Conservation (phyloP, 2,797 vertebrate genomes). For the Limosa lapponica region DNA sequence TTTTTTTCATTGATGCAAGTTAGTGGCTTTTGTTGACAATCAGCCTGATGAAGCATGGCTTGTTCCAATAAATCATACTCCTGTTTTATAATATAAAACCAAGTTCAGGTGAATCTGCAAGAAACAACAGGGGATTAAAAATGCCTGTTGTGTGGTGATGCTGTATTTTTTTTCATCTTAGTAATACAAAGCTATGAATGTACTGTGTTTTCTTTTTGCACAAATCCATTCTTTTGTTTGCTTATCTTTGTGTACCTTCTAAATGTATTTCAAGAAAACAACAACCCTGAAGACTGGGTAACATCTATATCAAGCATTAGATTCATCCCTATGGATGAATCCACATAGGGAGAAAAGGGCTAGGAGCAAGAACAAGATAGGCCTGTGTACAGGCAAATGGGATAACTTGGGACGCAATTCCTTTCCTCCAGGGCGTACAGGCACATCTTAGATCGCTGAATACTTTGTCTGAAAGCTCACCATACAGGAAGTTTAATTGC, state of each 20-base stretch:
- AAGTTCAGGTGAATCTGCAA: not conserved
- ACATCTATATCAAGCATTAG: not conserved
- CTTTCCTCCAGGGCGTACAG: not conserved
- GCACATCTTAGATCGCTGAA: not conserved
- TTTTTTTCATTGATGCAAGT: not conserved
- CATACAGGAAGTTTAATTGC: not conserved
- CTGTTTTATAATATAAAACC: not conserved
- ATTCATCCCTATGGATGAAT: not conserved
- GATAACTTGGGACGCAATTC: not conserved
- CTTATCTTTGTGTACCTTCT: not conserved
- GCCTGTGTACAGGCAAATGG: not conserved
- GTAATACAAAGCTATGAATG: not conserved
- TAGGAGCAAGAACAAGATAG: not conserved
- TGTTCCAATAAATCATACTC: not conserved
- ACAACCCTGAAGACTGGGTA: not conserved
- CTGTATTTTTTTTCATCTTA: not conserved
- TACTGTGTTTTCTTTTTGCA: not conserved
- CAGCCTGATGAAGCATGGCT: not conserved
- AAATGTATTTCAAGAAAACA: not conserved
- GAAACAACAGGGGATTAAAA: not conserved
- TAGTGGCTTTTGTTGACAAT: not conserved
- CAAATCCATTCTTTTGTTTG: not conserved
- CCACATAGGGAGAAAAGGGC: not conserved
- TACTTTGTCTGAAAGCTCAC: not conserved
- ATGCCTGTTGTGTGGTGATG: not conserved